phyloP scores from a whole-genome alignment of 1,140 invertebrate species.

The Lepidurus apus region DNA sequence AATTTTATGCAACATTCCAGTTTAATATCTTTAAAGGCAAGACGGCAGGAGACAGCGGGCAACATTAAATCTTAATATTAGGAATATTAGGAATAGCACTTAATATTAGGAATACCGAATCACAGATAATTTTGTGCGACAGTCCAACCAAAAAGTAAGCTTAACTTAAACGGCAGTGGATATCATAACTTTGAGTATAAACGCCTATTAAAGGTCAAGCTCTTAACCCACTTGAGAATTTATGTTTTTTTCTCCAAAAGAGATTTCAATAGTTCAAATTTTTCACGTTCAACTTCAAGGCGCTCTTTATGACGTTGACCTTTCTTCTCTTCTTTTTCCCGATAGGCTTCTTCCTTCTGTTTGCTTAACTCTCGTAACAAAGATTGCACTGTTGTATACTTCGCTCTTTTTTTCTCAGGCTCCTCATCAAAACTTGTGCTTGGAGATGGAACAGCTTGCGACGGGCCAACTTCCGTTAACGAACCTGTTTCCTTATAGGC shows the following conservation, averaged over 20 bases:
- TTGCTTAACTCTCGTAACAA: background rate
- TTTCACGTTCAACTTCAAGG: background rate
- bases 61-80: background rate
- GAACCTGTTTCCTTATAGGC: background rate
- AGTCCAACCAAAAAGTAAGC: background rate
- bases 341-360: background rate
- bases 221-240: background rate
- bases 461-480: background rate
- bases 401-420: background rate
- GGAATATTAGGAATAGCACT: no score
- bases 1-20: background rate
- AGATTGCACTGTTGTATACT: background rate
- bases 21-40: background rate
- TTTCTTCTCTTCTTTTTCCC: background rate
- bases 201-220: conserved; percentile 5
- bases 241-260: conserved; percentile 1
- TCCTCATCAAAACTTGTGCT: background rate
- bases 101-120: background rate
- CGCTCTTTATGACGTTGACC: background rate
- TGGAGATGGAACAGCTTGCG: background rate
- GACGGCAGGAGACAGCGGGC: background rate
- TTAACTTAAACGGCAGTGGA: background rate
- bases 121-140: background rate
- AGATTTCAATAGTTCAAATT: background rate
- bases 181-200: background rate